These are phyloP conservation scores for Melanotaenia trifasciata DNA, from an alignment of 2,797 vertebrate genomes.

Conservation along the genomic window DNA sequence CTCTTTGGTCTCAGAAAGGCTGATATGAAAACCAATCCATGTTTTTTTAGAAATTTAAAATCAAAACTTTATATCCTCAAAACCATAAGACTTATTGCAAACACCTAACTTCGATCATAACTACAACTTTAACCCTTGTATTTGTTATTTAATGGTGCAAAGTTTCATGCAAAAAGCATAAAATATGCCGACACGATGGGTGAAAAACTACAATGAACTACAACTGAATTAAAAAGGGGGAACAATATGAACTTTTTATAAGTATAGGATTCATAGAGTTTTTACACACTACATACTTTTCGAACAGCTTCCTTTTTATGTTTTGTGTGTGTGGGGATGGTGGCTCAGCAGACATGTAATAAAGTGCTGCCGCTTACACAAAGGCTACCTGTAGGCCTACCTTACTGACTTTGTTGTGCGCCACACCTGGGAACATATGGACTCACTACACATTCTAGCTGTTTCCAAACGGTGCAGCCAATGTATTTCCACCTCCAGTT, in stretches of 20 bases:
- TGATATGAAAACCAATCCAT: not conserved
- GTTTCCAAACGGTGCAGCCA: constrained; percentile 49
- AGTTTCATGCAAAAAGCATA: not conserved
- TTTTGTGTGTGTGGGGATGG: not conserved
- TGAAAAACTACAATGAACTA: not conserved
- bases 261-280: no score
- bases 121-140: not conserved
- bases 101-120: not conserved
- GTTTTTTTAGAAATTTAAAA: not conserved
- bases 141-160: not conserved
- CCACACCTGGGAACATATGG: constrained; percentile 50
- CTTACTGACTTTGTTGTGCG: constrained; percentile 31
- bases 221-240: not conserved
- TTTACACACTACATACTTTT: no score
- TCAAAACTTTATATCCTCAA: not conserved
- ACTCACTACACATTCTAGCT: constrained; percentile 27
- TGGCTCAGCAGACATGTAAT: constrained; percentile 9
- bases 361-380: constrained; percentile 32
- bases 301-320: not conserved
- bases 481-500: constrained; percentile 61
- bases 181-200: not conserved
- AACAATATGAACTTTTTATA: no score
- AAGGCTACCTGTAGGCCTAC: constrained; percentile 33
- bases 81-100: not conserved
- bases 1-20: not conserved